Evolutionary conservation across 2,113 vertebrate genomes (phyloP).

Genomic region (Dunckerocampus dactyliophorus): DNA sequence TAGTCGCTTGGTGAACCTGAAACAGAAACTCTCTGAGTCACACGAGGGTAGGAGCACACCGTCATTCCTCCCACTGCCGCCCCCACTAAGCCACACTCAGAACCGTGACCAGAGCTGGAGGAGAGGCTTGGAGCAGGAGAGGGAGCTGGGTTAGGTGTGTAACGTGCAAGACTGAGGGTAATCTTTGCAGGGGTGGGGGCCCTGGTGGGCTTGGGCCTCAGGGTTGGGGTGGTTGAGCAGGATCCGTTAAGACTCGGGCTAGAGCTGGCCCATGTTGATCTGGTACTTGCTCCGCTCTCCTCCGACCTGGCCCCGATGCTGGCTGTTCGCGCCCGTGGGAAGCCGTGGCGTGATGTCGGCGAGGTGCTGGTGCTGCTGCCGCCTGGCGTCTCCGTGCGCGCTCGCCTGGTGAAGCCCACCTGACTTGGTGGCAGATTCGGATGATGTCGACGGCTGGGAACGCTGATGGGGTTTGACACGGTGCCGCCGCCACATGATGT

Average conservation of each 20-base stretch:
- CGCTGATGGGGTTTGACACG: constrained; percentile 78
- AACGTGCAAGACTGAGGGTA: constrained; percentile 73
- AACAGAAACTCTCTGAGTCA: constrained; percentile 74
- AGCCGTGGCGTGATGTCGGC: constrained; percentile 65
- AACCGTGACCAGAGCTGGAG: constrained; percentile 77
- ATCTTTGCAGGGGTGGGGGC: constrained; percentile 77
- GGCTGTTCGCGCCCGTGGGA: constrained; percentile 71
- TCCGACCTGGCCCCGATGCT: constrained; percentile 73
- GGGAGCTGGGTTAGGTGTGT: constrained; percentile 72
- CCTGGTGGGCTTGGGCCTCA: constrained; percentile 72
- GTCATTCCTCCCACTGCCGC: constrained; percentile 69
- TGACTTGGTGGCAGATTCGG: constrained; percentile 68
- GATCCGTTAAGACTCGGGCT: constrained; percentile 76
- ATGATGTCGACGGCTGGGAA: constrained; percentile 66
- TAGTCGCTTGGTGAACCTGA: constrained; percentile 78
- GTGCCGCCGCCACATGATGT: constrained; percentile 73
- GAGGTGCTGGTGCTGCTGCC: constrained; percentile 75
- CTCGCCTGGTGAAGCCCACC: constrained; percentile 73
- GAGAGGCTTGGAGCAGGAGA: constrained; percentile 68
- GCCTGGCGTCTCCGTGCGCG: constrained; percentile 71
- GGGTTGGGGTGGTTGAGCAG: constrained; percentile 74
- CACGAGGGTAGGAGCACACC: constrained; percentile 71
- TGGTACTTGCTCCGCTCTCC: constrained; percentile 57
- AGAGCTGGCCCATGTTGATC: constrained; percentile 70
- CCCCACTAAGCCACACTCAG: constrained; percentile 73